These are phyloP conservation scores for Pteria penguin DNA, from an alignment of 2,888 invertebrate species.

Conservation along the genomic window DNA sequence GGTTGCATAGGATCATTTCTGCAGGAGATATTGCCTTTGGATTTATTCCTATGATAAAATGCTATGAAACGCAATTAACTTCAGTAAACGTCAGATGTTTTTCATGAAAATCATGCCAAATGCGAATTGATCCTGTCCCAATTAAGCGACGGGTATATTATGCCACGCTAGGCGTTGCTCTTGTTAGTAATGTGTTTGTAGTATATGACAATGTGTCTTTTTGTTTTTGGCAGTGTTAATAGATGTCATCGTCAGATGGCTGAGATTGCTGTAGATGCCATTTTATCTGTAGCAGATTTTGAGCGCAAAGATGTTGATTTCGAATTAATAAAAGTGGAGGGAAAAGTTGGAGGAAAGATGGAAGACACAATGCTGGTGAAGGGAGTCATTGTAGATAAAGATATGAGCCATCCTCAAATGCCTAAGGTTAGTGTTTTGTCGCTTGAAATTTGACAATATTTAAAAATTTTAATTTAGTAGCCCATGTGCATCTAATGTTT, in stretches of 20 bases:
- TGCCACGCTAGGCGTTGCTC: too few relatives aligned
- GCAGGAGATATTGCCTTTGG: too few relatives aligned
- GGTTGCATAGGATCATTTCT: too few relatives aligned
- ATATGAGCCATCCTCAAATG: slow-evolving; percentile 99
- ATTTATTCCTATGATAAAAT: too few relatives aligned
- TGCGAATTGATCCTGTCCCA: too few relatives aligned
- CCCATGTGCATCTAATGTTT: too few relatives aligned
- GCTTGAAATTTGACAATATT: background rate
- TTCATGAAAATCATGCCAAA: too few relatives aligned
- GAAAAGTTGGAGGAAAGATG: slow-evolving; percentile 97
- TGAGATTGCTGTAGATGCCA: slow-evolving; percentile 98
- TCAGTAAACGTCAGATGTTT: too few relatives aligned
- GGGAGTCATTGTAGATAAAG: slow-evolving; percentile 98
- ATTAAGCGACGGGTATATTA: too few relatives aligned
- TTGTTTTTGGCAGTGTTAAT: slow-evolving; percentile 87
- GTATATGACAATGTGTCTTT: too few relatives aligned
- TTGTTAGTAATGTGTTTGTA: too few relatives aligned
- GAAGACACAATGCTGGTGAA: slow-evolving; percentile 98
- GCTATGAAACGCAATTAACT: too few relatives aligned
- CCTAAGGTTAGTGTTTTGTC: slow-evolving; percentile 86
- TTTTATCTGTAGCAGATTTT: slow-evolving; percentile 96
- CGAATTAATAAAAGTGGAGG: slow-evolving; percentile 98
- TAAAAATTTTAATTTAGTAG: background rate
- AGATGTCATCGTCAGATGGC: slow-evolving; percentile 98
- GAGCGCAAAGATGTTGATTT: slow-evolving; percentile 98